Evolutionary conservation across 2,888 invertebrate species (phyloP), one percentile per base, ranked within the genome.

Genomic region (Drosophila meridiana): DNA sequence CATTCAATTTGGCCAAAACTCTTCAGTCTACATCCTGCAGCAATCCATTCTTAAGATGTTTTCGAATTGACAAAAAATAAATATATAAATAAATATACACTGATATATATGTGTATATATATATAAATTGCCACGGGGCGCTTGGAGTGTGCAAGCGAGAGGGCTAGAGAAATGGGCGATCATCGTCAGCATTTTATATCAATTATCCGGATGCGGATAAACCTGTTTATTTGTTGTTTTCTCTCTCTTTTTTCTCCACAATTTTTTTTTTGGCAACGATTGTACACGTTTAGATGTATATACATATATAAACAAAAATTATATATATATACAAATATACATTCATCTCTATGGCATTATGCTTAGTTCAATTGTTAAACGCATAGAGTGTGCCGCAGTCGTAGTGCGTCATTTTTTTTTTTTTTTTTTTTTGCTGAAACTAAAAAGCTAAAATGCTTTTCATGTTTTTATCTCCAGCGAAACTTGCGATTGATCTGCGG

Each of bases 201-300:
- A 80, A 82, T 84, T 84, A 87, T 84, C 87, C 83, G 83, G 83
- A 84, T 84, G 85, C 76, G 71, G 56, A 40, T 57, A 86, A 82
- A 82, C 84, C 87, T 73, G 87, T 87, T 84, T 70, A 14, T 56
- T 56, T 30, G 75, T 87, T 79, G 74, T 57, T 64, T 62, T 73
- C 43, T 36, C 26, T 36, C 38, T 38, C 38, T 42, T 42, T 11
- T 56, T 62, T 30, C 48, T 60, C 47, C 55, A 58, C 45, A 28
- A 43, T 11, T 34, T 32, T 59, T 34, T 53, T 76, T 76, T 78
- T 76, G 56, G 68, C 79, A 72, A 53, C 73, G 69, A 62, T 66
- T 66, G 60, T 60, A 45, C 59, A 55, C 53, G 32, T 53, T n/a
- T 60, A n/a, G 61, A 28, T 50, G 2, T 9, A 47, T 11, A 9